Evolutionary conservation across 2,888 invertebrate genomes (phyloP).

Genomic region (Alviniconcha strummeri): DNA sequence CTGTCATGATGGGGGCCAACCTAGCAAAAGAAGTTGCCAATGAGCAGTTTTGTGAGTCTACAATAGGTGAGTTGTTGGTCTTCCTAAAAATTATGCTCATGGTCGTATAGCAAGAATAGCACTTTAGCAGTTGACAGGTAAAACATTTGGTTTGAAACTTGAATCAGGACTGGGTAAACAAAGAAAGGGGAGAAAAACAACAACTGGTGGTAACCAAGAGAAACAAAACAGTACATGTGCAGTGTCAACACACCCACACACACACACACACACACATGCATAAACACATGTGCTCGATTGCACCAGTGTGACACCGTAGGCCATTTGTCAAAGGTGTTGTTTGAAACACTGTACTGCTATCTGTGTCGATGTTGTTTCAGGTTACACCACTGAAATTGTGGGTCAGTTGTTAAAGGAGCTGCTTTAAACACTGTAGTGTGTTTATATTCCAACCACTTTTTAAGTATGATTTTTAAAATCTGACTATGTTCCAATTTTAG

Average conservation of each 20-base stretch:
- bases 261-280: not conserved
- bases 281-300: not conserved
- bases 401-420: conserved; percentile 89
- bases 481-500: no score
- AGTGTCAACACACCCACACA: not conserved
- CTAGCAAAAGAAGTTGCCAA: conserved; percentile 97
- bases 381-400: conserved; percentile 74
- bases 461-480: no score
- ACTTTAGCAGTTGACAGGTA: no score
- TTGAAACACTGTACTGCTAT: no score
- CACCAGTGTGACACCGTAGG: no score
- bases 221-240: not conserved
- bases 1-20: conserved; percentile 99
- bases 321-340: no score
- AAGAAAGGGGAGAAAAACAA: conserved; percentile 3
- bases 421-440: conserved; percentile 89
- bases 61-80: conserved; percentile 81
- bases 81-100: not conserved
- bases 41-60: conserved; percentile 98
- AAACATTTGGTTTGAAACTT: no score
- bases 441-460: no score
- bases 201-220: not conserved
- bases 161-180: not conserved
- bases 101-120: no score
- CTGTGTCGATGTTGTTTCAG: not conserved